Base-by-base conservation (phyloP, 2,797 vertebrate genomes). In the Hydrocynus forskahlii region DNA sequence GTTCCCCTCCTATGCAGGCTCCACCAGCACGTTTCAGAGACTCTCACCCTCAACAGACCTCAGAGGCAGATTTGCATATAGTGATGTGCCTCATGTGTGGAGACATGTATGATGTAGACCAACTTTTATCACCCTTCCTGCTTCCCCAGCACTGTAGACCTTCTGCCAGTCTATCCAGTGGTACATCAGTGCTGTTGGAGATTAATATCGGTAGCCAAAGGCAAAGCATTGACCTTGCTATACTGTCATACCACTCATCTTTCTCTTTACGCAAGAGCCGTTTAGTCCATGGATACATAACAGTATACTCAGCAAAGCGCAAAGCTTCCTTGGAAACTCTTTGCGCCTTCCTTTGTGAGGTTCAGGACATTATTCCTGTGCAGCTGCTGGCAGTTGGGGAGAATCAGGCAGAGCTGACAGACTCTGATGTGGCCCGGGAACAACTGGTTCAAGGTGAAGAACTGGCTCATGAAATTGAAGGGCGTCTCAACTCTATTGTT, bases 41-140 rank as follows among this genome's bases (percentile, higher is more conserved):
- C 21, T 91, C 94, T 87, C 94, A 92, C 76, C 87, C 91, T 59
- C 95, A 94, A 80, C 88, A 92, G 57, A 78, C 81, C 52, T 88
- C 91, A 0, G 98, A 99, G 9, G 90, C 93, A 0, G 97, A 98
- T 54, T 93, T 99, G 5, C 94, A 96, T 9, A 94, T 99, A 59
- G 97, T 96, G 60, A 95, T 97, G 95, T 99, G 98, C 88, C 85
- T 99, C 81, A 97, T 99, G 97, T 99, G 98, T 71, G 97, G 97
- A 5, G 98, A 99, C 80, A 93, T 94, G 0, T 97, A 95, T 50
- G 92, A 94, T 72, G 87, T 95, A 2, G 97, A 99, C 0, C 97
- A 99, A 76, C 93, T 99, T 43, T 96, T 99, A 0, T 91, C 94
- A 13, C 96, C 97, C 40, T 93, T 99, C 75, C 89, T 99, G 63